phyloP scores from a whole-genome alignment of 2,888 invertebrate genomes.

The Drosophila yooni region DNA sequence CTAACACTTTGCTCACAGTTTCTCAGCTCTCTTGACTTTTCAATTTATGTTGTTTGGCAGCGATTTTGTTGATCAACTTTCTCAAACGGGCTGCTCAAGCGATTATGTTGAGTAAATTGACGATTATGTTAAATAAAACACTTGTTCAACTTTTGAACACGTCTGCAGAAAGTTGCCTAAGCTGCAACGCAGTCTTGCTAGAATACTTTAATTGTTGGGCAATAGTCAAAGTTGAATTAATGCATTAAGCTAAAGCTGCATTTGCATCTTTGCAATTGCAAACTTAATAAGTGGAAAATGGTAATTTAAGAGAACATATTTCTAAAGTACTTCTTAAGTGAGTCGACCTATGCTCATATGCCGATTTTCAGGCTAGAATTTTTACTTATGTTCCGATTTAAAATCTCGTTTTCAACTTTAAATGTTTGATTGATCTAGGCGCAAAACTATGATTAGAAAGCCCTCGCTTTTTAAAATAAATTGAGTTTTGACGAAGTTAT shows the following conservation, averaged over 20 bases:
- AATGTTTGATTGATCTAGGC: too few species aligned
- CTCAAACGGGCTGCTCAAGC: constrained; percentile 36
- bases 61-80: constrained; percentile 34
- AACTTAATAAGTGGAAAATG: background rate
- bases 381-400: too few species aligned
- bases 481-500: too few species aligned
- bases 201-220: constrained; percentile 16
- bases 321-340: too few species aligned
- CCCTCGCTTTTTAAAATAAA: too few species aligned
- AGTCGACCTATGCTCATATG: too few species aligned
- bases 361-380: too few species aligned
- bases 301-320: background rate
- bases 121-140: constrained; percentile 35
- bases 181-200: constrained; percentile 23
- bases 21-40: background rate
- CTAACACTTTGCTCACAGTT: constrained; percentile 11
- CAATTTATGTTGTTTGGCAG: constrained; percentile 12
- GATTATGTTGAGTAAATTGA: constrained; percentile 36
- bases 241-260: constrained; percentile 1
- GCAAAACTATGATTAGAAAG: too few species aligned
- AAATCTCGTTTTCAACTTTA: too few species aligned
- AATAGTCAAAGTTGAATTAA: constrained; percentile 4
- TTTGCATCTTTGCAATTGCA: background rate
- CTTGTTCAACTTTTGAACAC: constrained; percentile 34
- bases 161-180: constrained; percentile 3